Base-by-base conservation (phyloP, 2,113 vertebrate species). In the Zapus hudsonius region DNA sequence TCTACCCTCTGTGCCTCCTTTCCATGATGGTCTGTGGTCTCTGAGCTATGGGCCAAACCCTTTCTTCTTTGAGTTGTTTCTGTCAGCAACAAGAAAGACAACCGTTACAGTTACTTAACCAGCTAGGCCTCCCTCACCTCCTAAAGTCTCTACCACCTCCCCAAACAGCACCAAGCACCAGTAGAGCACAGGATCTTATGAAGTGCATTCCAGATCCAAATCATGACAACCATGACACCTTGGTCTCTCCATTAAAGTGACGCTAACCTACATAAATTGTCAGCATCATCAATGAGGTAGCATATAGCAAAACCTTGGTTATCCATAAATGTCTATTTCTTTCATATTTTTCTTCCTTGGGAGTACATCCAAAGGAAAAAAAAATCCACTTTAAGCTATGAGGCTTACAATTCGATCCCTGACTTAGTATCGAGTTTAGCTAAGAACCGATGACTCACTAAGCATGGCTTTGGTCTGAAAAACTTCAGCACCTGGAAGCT, bases 191-290 rank as follows among this genome's bases (percentile, higher is more conserved):
- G 16, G 4, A 70, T 57, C 33, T 29, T 70, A 9, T 20, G 9
- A 23, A n/a, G 13, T 20, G 8, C 55, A 85, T 31, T 72, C 16
- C 3, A 59, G 8, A 72, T 57, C 22, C 23, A 69, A 69, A 38
- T 3, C n/a, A 69, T 70, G 27, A 7, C 55, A 69, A 38, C 6
- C n/a, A 69, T 70, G 27, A 7, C 25, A 69, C 4, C 20, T 63
- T 64, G 40, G 4, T 76, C 64, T 89, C 59, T 78, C 59, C 33
- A 84, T 84, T 95, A 61, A 66, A 88, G 23, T 74, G 47, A 85
- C 15, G 12, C 27, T 73, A 38, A n/a, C 31, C 22, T 80, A 33
- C 22, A 8, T 38, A 44, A 69, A 44, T 63, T 55, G 6, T n/a
- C 52, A 80, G 10, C 44, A 16, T 12, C 64, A 36, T 44, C n/a